A percentile compares a stretch with the other conserved stretches of the same genome.
Evolutionary conservation across 2,888 invertebrate species (phyloP).

Genomic region (Meta bourneti): DNA sequence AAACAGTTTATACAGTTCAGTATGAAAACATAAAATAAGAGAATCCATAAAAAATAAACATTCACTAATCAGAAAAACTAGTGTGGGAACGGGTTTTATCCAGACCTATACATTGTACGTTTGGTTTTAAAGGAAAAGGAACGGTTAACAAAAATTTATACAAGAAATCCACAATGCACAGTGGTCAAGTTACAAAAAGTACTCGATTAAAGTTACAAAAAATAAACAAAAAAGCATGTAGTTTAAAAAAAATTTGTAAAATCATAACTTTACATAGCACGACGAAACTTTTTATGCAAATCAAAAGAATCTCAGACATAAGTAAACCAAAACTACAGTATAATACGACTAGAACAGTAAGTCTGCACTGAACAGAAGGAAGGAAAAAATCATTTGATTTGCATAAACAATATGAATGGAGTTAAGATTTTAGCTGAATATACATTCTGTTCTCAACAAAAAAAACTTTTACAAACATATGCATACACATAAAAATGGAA

Average conservation of each 20-base stretch:
- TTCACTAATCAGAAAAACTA: neutral
- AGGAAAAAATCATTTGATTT: neutral
- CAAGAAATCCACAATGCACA: too few species aligned
- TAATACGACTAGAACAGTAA: neutral
- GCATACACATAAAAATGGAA: conserved; percentile 31
- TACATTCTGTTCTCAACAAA: conserved; percentile 46
- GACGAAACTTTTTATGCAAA: too few species aligned
- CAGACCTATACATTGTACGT: too few species aligned
- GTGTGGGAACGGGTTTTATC: too few species aligned
- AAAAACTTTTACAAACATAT: conserved; percentile 33
- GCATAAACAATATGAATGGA: conserved; percentile 2
- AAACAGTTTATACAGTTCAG: neutral
- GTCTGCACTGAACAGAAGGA: neutral
- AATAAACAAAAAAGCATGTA: too few species aligned
- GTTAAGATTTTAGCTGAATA: conserved; percentile 18
- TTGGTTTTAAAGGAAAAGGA: too few species aligned
- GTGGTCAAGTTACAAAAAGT: too few species aligned
- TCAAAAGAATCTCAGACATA: too few species aligned
- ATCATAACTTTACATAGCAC: too few species aligned
- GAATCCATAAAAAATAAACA: neutral
- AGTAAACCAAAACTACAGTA: neutral
- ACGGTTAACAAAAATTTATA: too few species aligned
- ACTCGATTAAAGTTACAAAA: too few species aligned
- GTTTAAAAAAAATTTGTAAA: too few species aligned
- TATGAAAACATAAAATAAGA: neutral